phyloP scores from a whole-genome alignment of 2,888 invertebrate genomes.

The Baccha elongata region DNA sequence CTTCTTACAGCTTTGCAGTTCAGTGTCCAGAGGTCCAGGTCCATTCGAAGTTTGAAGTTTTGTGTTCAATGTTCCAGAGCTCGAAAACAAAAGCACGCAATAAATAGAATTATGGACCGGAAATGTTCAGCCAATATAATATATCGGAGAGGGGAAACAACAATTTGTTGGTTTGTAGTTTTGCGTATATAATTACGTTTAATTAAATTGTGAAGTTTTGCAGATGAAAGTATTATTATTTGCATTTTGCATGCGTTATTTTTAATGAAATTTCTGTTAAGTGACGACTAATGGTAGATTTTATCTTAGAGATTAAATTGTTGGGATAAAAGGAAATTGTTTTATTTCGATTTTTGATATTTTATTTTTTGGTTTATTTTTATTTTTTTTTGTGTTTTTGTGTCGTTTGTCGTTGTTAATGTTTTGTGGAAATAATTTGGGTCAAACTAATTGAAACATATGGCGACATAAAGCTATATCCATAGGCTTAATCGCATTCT shows the following conservation, averaged over 20 bases:
- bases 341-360: constrained; percentile 29
- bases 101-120: constrained; percentile 57
- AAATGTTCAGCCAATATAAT: constrained; percentile 64
- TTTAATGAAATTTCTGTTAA: constrained; percentile 55
- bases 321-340: constrained; percentile 48
- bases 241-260: constrained; percentile 53
- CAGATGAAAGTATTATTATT: constrained; percentile 58
- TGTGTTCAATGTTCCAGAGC: background rate
- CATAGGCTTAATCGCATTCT: constrained; percentile 43
- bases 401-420: background rate
- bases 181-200: constrained; percentile 43
- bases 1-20: no score
- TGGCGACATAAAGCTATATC: constrained; percentile 14
- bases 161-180: constrained; percentile 62
- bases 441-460: constrained; percentile 55
- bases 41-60: background rate
- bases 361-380: constrained; percentile 17
- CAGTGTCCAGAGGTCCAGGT: background rate
- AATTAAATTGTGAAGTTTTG: constrained; percentile 63
- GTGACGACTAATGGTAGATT: constrained; percentile 58
- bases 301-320: constrained; percentile 59
- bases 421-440: constrained; percentile 31
- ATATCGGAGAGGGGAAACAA: constrained; percentile 19
- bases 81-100: constrained; percentile 12
- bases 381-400: background rate